Evolutionary conservation across 2,888 invertebrate genomes (phyloP), one percentile per base, ranked within the genome.

Genomic region (Neocrepidodera transversa): DNA sequence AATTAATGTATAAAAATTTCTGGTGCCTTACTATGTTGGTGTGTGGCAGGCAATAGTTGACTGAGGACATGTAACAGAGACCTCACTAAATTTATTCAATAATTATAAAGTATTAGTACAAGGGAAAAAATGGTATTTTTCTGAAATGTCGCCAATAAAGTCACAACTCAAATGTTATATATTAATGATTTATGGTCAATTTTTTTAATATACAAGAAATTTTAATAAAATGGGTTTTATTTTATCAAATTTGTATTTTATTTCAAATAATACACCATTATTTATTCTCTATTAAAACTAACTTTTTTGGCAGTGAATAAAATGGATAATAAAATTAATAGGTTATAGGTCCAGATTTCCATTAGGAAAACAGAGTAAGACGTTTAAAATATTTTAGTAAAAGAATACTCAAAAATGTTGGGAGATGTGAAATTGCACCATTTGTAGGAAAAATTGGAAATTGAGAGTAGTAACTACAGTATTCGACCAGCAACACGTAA

Each of bases 181-280:
- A 75, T 76, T 65, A 76, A 78, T 79, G 78, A 76, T 78, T 79
- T 78, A 78, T 78, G 77, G 79, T 79, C 79, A 79, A 79, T 79
- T 79, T 79, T 78, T 79, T 79, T 77, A 78, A 78, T 78, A 79
- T 78, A 78, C 77, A 78, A 74, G 76, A 71, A 76, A 79, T 77
- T 76, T 75, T 68, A 69, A 62, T 65, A 62, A 59, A 58, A 36
- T 26, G 48, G 50, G 60, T 55, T 54, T 65, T 58, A 58, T 60
- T 64, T 59, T 45, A 16, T 45, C 35, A 45, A 26, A 43, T n/a
- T 20, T 10, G 43, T 35, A 53, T 53, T 53, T 53, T 32, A 53
- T 53, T 53, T 42, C n/a, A 8, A 28, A 2, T n/a, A n/a, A n/a
- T n/a, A n/a, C n/a, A n/a, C n/a, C n/a, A n/a, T n/a, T n/a, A n/a